Base-by-base conservation (phyloP, 2,113 vertebrate genomes). In the Australoheros scitulus region DNA sequence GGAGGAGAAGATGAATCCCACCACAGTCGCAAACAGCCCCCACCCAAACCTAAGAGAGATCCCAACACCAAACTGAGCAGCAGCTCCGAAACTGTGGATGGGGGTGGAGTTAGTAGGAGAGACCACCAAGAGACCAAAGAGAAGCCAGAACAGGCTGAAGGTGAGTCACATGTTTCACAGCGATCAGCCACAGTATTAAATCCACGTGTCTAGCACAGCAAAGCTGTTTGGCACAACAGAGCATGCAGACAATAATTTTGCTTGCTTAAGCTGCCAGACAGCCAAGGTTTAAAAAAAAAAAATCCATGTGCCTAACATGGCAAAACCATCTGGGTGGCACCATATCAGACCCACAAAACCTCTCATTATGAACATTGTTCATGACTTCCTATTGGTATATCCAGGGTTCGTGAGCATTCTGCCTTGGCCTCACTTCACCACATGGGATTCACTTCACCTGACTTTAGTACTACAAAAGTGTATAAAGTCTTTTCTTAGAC, bases 1-100 rank as follows among this genome's bases (percentile, higher is more conserved):
- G 97, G 97, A 47, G 95, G 94, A 0, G 97, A 98, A 0, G 97
- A 98, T 0, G 97, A 99, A 47, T 95, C 96, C 72, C 96, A 91
- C 85, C 93, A 95, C 57, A 95, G 95, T 83, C 96, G 97, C 24
- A 98, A 97, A 93, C 98, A 97, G 32, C 98, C 98, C 0, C 98
- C 98, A 1, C 98, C 98, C 8, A 99, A 99, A 93, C 98, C 98
- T 24, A 97, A 96, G 87, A 91, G 98, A 90, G 98, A 99, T 89
- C 98, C 98, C 76, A 98, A 94, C 93, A 99, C 98, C 92, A 99
- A 99, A 93, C 91, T 99, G 86, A 99, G 98, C 95, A 97, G 95
- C 80, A 99, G 98, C 0, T 97, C 97, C 0, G 98, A 99, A 95
- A 97, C 95, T 0, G 97, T 99, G 87, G 96, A 98, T 65, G 93